Conservation (phyloP, 2,797 vertebrate genomes). For the Enteromius mattozi region DNA sequence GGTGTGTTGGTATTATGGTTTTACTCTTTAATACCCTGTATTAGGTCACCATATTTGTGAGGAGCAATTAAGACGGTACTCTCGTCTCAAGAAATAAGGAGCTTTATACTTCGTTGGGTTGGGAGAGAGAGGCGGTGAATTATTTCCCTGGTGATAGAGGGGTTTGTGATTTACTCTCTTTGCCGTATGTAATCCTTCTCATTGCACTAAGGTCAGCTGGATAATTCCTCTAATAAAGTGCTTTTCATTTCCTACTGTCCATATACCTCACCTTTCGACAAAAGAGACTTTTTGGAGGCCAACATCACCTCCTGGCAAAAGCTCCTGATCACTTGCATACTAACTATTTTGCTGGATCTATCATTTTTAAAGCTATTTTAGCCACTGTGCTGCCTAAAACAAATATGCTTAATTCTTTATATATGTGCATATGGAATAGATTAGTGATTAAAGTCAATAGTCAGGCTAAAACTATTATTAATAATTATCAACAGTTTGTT, state of each 20-base stretch:
- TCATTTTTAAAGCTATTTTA: neutral
- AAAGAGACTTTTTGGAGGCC: constrained; percentile 2
- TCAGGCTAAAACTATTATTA: neutral
- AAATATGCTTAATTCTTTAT: neutral
- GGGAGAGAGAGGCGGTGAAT: constrained; percentile 42
- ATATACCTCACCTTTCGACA: neutral
- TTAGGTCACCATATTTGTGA: constrained; percentile 43
- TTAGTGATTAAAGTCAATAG: neutral
- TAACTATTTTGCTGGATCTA: neutral
- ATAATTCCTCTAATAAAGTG: constrained; percentile 56
- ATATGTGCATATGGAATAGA: neutral
- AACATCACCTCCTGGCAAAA: neutral
- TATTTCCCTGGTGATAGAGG: constrained; percentile 48
- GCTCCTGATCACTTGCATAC: neutral
- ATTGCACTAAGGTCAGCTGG: constrained; percentile 50
- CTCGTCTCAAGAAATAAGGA: constrained; percentile 36
- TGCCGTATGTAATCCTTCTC: constrained; percentile 48
- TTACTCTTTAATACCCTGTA: constrained; percentile 44
- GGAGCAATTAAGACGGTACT: constrained; percentile 44
- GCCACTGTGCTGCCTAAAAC: neutral
- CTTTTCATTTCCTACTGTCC: constrained; percentile 43
- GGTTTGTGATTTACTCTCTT: constrained; percentile 36
- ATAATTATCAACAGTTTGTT: neutral
- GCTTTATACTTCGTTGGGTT: constrained; percentile 38
- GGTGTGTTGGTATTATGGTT: constrained; percentile 41